These are phyloP conservation scores for Troilus luridus DNA, from an alignment of 2,888 invertebrate genomes.

Conservation along the genomic window DNA sequence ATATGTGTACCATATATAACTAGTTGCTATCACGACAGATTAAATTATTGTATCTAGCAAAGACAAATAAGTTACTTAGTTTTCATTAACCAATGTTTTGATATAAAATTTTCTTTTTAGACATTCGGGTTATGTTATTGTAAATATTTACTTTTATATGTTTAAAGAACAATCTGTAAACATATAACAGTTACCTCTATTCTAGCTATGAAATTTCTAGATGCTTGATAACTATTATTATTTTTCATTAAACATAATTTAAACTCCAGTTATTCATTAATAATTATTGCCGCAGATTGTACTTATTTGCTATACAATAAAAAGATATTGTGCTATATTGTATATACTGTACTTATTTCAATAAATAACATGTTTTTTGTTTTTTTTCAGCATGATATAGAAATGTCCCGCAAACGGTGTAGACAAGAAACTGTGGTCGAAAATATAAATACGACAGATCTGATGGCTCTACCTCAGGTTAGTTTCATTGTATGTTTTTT, in stretches of 20 bases:
- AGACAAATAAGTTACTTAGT: neutral
- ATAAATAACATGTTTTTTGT: neutral
- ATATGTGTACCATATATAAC: neutral
- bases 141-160: neutral
- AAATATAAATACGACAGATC: constrained; percentile 2
- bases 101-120: neutral
- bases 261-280: neutral
- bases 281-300: too few species aligned
- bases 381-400: constrained; percentile 60
- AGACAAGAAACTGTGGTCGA: constrained; percentile 59
- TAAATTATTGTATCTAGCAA: neutral
- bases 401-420: constrained; percentile 62
- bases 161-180: neutral
- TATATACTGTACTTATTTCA: neutral
- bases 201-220: neutral
- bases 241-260: neutral
- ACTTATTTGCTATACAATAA: too few species aligned
- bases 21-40: neutral
- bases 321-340: too few species aligned
- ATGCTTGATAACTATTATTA: neutral
- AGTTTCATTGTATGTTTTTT: neutral
- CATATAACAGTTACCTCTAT: neutral
- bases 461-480: constrained; percentile 42
- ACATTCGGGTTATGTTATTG: neutral
- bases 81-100: neutral